phyloP scores from a whole-genome alignment of 2,888 invertebrate genomes.

The Mimas tiliae region DNA sequence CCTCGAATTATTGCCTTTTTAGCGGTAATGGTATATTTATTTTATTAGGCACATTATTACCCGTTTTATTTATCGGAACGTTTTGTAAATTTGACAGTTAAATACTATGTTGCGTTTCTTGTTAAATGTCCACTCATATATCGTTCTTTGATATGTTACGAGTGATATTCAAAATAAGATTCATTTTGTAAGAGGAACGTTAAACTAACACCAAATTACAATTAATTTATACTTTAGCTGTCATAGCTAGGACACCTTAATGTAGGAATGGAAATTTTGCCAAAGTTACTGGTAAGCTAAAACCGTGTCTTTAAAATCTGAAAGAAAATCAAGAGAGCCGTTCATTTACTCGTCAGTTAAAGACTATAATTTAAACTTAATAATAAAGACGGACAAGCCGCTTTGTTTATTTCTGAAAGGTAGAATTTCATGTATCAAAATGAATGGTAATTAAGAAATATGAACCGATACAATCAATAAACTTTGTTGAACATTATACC shows the following conservation, averaged over 20 bases:
- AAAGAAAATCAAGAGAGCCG: slow-evolving; percentile 65
- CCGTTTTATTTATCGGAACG: not conserved
- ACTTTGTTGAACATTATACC: not conserved
- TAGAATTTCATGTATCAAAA: slow-evolving; percentile 71
- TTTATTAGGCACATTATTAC: slow-evolving; percentile 13
- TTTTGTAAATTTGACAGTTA: too few species aligned
- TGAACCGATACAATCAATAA: slow-evolving; percentile 51
- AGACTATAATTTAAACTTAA: slow-evolving; percentile 80
- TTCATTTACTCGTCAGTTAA: slow-evolving; percentile 74
- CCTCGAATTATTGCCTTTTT: slow-evolving; percentile 13
- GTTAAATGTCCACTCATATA: too few species aligned
- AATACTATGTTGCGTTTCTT: too few species aligned
- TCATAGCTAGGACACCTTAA: not conserved
- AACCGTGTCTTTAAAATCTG: slow-evolving; percentile 60
- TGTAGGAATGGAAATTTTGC: slow-evolving; percentile 32
- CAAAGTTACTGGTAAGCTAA: slow-evolving; percentile 59
- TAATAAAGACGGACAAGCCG: slow-evolving; percentile 78
- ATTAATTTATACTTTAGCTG: not conserved
- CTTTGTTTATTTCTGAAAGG: slow-evolving; percentile 77
- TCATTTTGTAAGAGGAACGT: not conserved
- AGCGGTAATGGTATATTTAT: slow-evolving; percentile 18
- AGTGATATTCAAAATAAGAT: not conserved
- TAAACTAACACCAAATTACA: not conserved
- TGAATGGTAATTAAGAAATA: slow-evolving; percentile 75
- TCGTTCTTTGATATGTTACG: not conserved